A percentile compares a stretch with the other conserved stretches of the same genome.
Conservation (phyloP, 2,797 vertebrate species). For the Phrynocephalus guinanensis region DNA sequence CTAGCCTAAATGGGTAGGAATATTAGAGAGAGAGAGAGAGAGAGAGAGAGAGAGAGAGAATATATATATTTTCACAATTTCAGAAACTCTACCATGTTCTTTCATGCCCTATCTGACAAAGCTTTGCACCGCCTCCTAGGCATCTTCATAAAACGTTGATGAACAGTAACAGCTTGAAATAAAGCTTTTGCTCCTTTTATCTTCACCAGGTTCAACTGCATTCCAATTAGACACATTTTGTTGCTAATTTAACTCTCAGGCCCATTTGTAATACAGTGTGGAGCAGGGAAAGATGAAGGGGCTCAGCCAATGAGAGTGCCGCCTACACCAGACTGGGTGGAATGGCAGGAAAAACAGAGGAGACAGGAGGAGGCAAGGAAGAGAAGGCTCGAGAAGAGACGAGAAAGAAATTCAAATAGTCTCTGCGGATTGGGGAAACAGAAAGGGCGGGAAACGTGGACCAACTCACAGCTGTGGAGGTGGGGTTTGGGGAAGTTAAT, state of each 20-base stretch:
- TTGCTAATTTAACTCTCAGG: constrained; percentile 34
- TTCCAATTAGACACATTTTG: constrained; percentile 17
- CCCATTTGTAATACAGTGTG: not conserved
- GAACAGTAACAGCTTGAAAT: constrained; percentile 25
- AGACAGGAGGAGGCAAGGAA: too few species aligned
- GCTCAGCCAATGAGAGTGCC: too few species aligned
- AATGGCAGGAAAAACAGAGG: not conserved
- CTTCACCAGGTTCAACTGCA: constrained; percentile 17
- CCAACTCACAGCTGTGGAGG: too few species aligned
- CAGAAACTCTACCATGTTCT: constrained; percentile 11
- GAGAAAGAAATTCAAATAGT: not conserved
- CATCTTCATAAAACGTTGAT: constrained; percentile 17
- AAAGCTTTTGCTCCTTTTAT: constrained; percentile 33
- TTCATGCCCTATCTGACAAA: constrained; percentile 13
- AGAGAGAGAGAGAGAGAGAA: too few species aligned
- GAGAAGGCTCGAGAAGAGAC: too few species aligned
- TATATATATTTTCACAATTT: not conserved
- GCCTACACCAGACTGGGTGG: not conserved
- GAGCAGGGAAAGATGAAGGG: too few species aligned
- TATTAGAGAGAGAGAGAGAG: not conserved
- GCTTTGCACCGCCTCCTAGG: not conserved
- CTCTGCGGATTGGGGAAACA: not conserved
- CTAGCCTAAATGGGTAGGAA: not conserved
- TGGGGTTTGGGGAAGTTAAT: too few species aligned
- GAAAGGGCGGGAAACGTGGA: not conserved